Evolutionary conservation across 1,140 invertebrate species (phyloP), one percentile per base, ranked within the genome.

Genomic region (Drosophila tsacasi): DNA sequence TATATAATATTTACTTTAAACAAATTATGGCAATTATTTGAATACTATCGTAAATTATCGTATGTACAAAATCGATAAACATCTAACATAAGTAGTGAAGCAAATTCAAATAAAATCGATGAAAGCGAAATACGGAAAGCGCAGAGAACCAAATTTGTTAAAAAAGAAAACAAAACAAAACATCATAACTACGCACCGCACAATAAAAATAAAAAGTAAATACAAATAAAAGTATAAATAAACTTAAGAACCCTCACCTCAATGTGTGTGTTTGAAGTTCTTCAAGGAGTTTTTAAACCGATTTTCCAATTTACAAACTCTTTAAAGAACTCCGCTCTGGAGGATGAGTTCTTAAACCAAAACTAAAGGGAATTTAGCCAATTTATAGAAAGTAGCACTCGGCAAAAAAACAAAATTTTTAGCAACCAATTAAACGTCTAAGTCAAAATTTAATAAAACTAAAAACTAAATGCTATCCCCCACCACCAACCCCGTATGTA

Each of bases 71-170:
- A 74, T 52, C 76, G 72, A 89, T 86, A 81, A 81, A 52, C 44
- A 68, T 49, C 62, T 87, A 86, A 87, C 50, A 68, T 86, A 86
- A 87, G 83, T 86, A 86, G 83, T 49, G 21, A 81, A 86, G 75
- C 39, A 63, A 75, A 67, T 85, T 49, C 35, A 55, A 44, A 55
- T 49, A 39, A 62, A 67, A 63, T 23, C 23, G 23, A 54, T 54
- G 30, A 15, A 49, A 64, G 30, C 55, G 39, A 79, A 50, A 62
- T 46, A 76, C 59, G 71, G 83, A 77, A 76, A 60, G 80, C 65
- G 84, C 61, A 78, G 77, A 87, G 83, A 87, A 87, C 83, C 84
- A 89, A 87, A 79, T 89, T 89, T 89, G 73, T 83, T 69, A 50
- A 65, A 61, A 62, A 49, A 49, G 5, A 61, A 64, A 55, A 58